Percentiles rank a stretch among this genome's conserved stretches.
Conservation (phyloP, 2,113 vertebrate genomes). For the Pygoscelis antarcticus region DNA sequence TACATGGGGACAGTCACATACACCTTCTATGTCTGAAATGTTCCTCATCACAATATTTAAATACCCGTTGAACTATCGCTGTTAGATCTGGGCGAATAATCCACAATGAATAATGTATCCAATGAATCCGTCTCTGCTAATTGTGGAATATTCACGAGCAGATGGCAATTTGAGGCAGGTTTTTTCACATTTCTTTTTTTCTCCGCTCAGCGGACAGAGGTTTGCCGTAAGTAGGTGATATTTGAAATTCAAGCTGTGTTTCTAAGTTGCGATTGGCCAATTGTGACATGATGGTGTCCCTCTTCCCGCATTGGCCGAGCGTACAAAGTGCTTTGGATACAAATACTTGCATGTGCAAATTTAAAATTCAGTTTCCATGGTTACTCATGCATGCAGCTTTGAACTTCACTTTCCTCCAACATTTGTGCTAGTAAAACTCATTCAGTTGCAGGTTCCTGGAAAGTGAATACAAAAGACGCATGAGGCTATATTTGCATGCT, state of each 20-base stretch:
- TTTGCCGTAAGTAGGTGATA: constrained; percentile 25
- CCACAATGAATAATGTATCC: constrained; percentile 61
- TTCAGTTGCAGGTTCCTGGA: constrained; percentile 19
- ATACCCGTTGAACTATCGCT: neutral
- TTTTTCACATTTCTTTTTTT: constrained; percentile 33
- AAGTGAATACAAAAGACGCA: constrained; percentile 35
- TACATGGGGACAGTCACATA: neutral
- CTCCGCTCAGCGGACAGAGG: neutral
- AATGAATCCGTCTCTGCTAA: constrained; percentile 13
- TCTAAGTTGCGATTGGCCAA: neutral
- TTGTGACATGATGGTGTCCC: neutral
- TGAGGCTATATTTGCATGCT: neutral
- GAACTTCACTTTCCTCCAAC: constrained; percentile 65
- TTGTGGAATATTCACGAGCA: constrained; percentile 62
- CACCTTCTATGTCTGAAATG: neutral
- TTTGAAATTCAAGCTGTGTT: constrained; percentile 67
- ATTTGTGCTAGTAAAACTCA: constrained; percentile 53
- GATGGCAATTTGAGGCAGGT: constrained; percentile 49
- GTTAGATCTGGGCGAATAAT: constrained; percentile 43
- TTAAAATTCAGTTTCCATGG: constrained; percentile 66
- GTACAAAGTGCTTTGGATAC: constrained; percentile 41
- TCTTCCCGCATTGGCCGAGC: constrained; percentile 8
- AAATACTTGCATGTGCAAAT: constrained; percentile 58
- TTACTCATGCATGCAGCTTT: constrained; percentile 59
- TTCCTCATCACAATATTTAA: neutral